Evolutionary conservation across 2,888 invertebrate genomes (phyloP), one percentile per base, ranked within the genome.

Genomic region (Boloria selene): DNA sequence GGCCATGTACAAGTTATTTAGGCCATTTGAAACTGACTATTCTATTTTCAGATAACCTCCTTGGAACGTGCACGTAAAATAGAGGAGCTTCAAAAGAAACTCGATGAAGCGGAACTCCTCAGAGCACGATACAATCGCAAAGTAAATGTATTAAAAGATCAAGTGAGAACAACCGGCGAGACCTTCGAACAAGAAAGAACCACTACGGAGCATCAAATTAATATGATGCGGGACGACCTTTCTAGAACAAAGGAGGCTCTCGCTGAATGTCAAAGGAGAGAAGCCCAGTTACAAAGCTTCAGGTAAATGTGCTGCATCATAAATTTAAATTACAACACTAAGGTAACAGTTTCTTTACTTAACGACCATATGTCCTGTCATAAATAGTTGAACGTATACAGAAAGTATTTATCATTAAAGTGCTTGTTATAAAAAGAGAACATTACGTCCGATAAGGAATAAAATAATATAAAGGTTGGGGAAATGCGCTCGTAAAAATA

Each of bases 31-130:
- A 13, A 47, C 4, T 47, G 13, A 5, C 3, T 14, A 14, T 49
- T 38, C 14, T 1, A 49, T 31, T 5, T 49, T 38, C 82, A 97
- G 97, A 96, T 97, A 76, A 95, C 96, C 17, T 95, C 97, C 0
- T 80, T 97, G 75, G 97, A 97, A 82, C 93, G 96, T 42, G 96
- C 96, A 1, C 93, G 97, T 31, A 97, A 96, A 87, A 94, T 97
- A 62, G 97, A 97, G 79, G 97, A 97, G 69, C 88, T 97, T 3
- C 96, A 97, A 73, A 95, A 96, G 80, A 95, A 96, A 72, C 85
- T 97, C 31, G 95, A 96, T 52, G 97, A 97, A 80, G 94, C 96
- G 51, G 97, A 97, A 79, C 93, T 96, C 74, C 87, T 97, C 42
- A 93, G 97, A 61, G 95, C 95, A 1, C 94, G 96, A 50, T 96